Conservation (phyloP, 2,888 invertebrate species). For the Amphimallon solstitiale region DNA sequence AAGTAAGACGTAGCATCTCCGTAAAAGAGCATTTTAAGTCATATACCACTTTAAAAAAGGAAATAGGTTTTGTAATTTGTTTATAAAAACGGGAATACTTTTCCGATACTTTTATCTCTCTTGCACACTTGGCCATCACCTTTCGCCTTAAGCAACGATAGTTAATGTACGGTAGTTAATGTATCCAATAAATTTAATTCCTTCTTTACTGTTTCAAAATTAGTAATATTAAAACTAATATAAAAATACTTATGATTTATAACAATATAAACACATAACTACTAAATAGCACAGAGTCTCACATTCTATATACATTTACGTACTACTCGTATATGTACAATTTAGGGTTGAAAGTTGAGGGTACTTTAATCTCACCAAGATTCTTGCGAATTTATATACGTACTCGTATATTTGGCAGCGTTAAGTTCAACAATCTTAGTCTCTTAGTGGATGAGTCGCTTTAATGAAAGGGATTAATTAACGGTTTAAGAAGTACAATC, state of each 20-base stretch:
- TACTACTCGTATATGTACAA: slow-evolving; percentile 13
- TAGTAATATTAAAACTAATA: no score
- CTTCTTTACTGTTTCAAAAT: no score
- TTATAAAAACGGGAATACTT: no score
- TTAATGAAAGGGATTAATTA: slow-evolving; percentile 53
- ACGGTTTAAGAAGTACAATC: slow-evolving; percentile 50
- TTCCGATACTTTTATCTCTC: no score
- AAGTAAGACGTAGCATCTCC: no score
- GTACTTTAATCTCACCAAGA: slow-evolving; percentile 13
- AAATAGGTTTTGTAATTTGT: no score
- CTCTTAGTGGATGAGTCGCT: slow-evolving; percentile 36
- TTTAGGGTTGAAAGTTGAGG: slow-evolving; percentile 17
- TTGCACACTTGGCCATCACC: no score
- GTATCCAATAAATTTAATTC: no score
- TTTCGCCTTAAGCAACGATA: no score
- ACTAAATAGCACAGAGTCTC: neutral
- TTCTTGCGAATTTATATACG: slow-evolving; percentile 23
- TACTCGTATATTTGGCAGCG: slow-evolving; percentile 4
- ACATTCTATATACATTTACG: slow-evolving; percentile 6
- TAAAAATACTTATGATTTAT: neutral
- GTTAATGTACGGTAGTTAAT: no score
- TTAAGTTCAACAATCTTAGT: slow-evolving; percentile 23
- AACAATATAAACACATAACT: neutral
- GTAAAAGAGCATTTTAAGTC: no score
- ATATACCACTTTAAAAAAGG: no score